Percentiles rank a stretch among this genome's conserved stretches.
phyloP scores from a whole-genome alignment of 2,797 vertebrate genomes.

The Eidolon dupreanum region DNA sequence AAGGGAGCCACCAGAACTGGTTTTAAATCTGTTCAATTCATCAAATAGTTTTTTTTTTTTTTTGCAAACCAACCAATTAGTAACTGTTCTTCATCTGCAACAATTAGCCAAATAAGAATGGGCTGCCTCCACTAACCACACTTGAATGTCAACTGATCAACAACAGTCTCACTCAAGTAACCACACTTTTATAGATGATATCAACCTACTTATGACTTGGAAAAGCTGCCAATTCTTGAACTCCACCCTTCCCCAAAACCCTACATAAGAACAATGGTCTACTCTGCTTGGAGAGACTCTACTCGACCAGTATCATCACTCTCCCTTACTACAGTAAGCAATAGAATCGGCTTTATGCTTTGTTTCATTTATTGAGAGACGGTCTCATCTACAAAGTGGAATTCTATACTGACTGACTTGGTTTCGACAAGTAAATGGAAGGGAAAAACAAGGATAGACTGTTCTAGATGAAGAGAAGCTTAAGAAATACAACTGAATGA shows the following conservation, averaged over 20 bases:
- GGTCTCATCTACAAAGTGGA: background rate
- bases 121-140: conserved; percentile 18
- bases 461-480: conserved; percentile 15
- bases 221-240: conserved; percentile 39
- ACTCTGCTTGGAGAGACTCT: background rate
- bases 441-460: background rate
- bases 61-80: background rate
- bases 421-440: conserved; percentile 29
- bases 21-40: conserved; percentile 18
- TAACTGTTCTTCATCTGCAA: conserved; percentile 10
- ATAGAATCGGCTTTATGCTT: background rate
- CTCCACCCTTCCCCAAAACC: background rate
- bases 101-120: conserved; percentile 35
- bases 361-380: background rate
- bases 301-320: background rate
- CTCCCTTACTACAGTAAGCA: background rate
- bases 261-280: conserved; percentile 39
- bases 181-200: conserved; percentile 21
- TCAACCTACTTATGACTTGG: background rate
- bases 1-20: conserved; percentile 23
- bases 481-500: conserved; percentile 43
- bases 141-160: background rate
- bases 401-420: background rate
- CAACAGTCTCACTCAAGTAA: conserved; percentile 26
- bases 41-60: background rate